These are phyloP conservation scores for Heteronetta atricapilla DNA, from an alignment of 2,113 vertebrate species.

Conservation along the genomic window DNA sequence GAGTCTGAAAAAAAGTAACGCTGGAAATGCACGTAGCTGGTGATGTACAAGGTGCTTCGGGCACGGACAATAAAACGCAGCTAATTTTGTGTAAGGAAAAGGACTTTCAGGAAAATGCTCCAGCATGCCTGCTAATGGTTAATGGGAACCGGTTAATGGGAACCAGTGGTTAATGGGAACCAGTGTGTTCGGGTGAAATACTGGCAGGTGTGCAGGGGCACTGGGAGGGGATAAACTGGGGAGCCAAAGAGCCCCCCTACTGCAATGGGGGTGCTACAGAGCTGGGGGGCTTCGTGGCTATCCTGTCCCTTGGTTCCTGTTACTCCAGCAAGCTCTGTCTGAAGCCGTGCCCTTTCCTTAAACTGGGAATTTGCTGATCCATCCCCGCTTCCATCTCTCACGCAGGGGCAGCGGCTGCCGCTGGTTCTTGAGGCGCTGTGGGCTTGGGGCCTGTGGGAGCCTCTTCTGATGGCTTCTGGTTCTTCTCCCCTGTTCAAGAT, in stretches of 20 bases:
- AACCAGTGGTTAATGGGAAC: too few relatives aligned
- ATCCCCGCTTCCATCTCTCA: neutral
- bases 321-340: neutral
- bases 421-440: too few relatives aligned
- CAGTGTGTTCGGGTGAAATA: neutral
- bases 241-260: neutral
- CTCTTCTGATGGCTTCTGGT: neutral
- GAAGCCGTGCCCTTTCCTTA: neutral
- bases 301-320: neutral
- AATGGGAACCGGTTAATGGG: neutral
- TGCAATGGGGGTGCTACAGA: too few relatives aligned
- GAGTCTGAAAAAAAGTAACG: neutral
- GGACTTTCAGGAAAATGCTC: neutral
- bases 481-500: neutral
- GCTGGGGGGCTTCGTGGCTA: neutral
- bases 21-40: neutral
- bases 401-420: too few relatives aligned
- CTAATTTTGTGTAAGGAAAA: neutral
- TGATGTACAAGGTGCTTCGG: neutral
- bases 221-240: neutral
- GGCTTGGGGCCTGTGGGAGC: neutral
- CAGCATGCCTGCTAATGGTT: too few relatives aligned
- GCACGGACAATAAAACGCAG: neutral
- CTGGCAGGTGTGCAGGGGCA: neutral
- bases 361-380: neutral